phyloP scores from a whole-genome alignment of 2,888 invertebrate genomes.

The Leptopilina myrica region DNA sequence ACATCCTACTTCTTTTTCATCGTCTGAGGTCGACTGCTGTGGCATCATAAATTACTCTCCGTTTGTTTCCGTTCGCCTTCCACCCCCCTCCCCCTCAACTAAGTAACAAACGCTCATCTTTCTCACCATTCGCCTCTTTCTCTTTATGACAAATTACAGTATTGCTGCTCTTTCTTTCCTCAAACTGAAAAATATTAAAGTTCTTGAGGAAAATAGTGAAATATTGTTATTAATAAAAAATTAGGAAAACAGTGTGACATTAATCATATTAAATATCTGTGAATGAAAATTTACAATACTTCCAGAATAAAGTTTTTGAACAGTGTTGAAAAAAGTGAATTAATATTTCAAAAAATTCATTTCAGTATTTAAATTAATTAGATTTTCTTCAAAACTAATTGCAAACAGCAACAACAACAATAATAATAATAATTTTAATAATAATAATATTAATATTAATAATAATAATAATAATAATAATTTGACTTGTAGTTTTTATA shows the following conservation, averaged over 20 bases:
- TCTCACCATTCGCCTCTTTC: slow-evolving; percentile 25
- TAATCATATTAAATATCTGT: background rate
- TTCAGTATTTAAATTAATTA: too few species aligned
- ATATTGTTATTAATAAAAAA: background rate
- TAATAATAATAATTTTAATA: too few species aligned
- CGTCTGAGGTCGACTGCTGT: slow-evolving; percentile 34
- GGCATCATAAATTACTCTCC: slow-evolving; percentile 38
- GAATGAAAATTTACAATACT: too few species aligned
- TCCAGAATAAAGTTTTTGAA: too few species aligned
- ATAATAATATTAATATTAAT: too few species aligned
- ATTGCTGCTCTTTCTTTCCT: background rate
- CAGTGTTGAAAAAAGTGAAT: too few species aligned
- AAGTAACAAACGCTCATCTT: slow-evolving; percentile 36
- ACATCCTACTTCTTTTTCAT: slow-evolving; percentile 33
- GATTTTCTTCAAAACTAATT: too few species aligned
- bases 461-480: too few species aligned
- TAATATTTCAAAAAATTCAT: too few species aligned
- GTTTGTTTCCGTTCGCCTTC: slow-evolving; percentile 30
- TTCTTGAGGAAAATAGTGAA: background rate
- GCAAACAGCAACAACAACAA: too few species aligned
- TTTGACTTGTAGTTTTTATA: too few species aligned
- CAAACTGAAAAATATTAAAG: background rate
- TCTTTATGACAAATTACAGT: slow-evolving; percentile 30
- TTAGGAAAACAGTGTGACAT: background rate
- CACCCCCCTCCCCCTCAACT: background rate